Evolutionary conservation across 2,888 invertebrate species (phyloP).

Genomic region (Diplazon laetatorius): DNA sequence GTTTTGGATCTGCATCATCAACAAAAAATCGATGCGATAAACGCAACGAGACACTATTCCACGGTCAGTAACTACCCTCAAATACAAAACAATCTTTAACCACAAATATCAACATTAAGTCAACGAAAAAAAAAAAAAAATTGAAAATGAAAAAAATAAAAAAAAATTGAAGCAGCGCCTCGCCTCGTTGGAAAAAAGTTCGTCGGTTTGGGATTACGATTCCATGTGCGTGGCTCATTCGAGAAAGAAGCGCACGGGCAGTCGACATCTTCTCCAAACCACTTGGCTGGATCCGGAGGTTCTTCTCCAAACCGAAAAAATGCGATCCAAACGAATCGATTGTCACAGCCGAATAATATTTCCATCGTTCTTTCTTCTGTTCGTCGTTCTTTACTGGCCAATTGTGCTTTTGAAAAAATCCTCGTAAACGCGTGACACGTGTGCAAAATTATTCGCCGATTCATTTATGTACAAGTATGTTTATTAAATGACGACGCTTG

Average conservation of each 20-base stretch:
- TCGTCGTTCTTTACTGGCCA: constrained; percentile 91
- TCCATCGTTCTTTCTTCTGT: constrained; percentile 90
- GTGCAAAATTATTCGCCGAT: constrained; percentile 21
- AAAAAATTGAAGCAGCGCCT: constrained; percentile 83
- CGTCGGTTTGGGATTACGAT: constrained; percentile 81
- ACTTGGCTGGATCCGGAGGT: constrained; percentile 80
- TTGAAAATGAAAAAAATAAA: constrained; percentile 3
- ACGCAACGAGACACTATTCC: constrained; percentile 71
- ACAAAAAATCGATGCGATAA: constrained; percentile 76
- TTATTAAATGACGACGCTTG: constrained; percentile 52
- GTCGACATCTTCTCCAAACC: constrained; percentile 77
- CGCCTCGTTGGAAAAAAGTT: constrained; percentile 87
- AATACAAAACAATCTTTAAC: constrained; percentile 12
- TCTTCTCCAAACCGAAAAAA: constrained; percentile 83
- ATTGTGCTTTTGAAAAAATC: constrained; percentile 86
- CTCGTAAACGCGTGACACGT: constrained; percentile 7
- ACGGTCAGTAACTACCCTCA: constrained; percentile 68
- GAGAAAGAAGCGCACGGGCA: constrained; percentile 73
- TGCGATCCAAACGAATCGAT: constrained; percentile 92
- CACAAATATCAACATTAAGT: neutral
- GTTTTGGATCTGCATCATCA: constrained; percentile 91
- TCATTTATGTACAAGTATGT: constrained; percentile 60
- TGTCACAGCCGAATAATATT: constrained; percentile 90
- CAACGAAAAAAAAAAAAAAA: constrained; percentile 4
- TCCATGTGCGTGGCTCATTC: constrained; percentile 68